These are phyloP conservation scores for Lipophrys pholis DNA, from an alignment of 2,113 vertebrate genomes.

Conservation along the genomic window DNA sequence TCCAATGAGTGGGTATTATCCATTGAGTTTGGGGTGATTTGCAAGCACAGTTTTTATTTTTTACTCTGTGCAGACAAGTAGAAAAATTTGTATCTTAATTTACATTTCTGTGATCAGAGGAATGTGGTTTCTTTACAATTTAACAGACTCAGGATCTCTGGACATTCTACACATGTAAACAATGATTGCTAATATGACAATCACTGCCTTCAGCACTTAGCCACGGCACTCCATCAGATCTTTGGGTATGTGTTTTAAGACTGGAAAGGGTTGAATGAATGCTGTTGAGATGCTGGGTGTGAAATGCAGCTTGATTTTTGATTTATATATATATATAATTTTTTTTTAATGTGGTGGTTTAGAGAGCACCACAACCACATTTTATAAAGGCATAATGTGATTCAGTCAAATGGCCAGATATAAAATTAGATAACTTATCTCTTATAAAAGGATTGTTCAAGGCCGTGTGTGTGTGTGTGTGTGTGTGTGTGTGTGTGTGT, in stretches of 20 bases:
- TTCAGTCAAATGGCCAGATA: background rate
- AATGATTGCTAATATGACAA: background rate
- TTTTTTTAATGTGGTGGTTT: background rate
- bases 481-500: too few relatives aligned
- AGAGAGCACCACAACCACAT: background rate
- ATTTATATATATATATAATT: too few relatives aligned
- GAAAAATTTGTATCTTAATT: too few relatives aligned
- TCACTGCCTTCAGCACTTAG: background rate
- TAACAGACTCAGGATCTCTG: background rate
- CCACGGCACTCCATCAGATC: background rate
- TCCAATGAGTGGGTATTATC: too few relatives aligned
- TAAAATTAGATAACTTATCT: constrained; percentile 43
- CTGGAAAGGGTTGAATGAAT: background rate
- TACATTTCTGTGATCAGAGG: constrained; percentile 2
- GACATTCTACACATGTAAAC: constrained; percentile 13
- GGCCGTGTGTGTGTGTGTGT: too few relatives aligned
- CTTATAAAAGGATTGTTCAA: constrained; percentile 40
- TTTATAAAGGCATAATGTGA: background rate
- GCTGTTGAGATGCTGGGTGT: background rate
- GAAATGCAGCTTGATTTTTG: constrained; percentile 33
- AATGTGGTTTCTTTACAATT: constrained; percentile 21
- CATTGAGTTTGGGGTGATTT: too few relatives aligned
- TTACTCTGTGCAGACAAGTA: too few relatives aligned
- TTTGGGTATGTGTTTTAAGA: background rate
- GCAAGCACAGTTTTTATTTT: too few relatives aligned